Conservation (phyloP, 2,888 invertebrate genomes). For the Euspilapteryx auroguttella region DNA sequence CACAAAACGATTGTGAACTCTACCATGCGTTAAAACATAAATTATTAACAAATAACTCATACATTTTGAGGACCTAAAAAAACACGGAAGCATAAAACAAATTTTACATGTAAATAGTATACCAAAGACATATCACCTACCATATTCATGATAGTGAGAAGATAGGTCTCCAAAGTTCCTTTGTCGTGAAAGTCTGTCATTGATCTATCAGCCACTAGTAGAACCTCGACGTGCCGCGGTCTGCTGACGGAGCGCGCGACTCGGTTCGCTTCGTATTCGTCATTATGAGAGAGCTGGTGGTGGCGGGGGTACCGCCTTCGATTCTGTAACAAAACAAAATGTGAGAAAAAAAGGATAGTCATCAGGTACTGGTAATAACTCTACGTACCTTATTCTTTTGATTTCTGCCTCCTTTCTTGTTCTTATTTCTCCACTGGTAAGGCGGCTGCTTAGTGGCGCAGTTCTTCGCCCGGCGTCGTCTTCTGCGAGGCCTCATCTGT, state of each 20-base stretch:
- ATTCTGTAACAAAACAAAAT: slow-evolving; percentile 18
- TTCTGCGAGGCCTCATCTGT: slow-evolving; percentile 32
- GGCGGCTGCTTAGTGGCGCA: slow-evolving; percentile 51
- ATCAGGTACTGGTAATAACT: too few species aligned
- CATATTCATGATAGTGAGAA: slow-evolving; percentile 93
- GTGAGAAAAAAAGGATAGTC: too few species aligned
- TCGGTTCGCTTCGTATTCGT: slow-evolving; percentile 14
- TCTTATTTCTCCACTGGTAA: slow-evolving; percentile 35
- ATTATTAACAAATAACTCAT: too few species aligned
- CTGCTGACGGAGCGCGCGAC: slow-evolving; percentile 71
- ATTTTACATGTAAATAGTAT: too few species aligned
- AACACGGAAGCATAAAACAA: too few species aligned
- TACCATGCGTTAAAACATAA: neutral
- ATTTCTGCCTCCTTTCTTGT: slow-evolving; percentile 4
- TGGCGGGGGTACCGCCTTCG: slow-evolving; percentile 22
- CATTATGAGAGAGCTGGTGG: slow-evolving; percentile 14
- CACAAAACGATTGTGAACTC: slow-evolving; percentile 4
- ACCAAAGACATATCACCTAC: too few species aligned
- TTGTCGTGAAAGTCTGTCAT: slow-evolving; percentile 87
- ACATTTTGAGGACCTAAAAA: too few species aligned
- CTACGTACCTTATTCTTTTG: too few species aligned
- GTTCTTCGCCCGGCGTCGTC: slow-evolving; percentile 33
- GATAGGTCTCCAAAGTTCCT: slow-evolving; percentile 81
- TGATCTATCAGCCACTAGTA: slow-evolving; percentile 84
- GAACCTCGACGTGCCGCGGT: slow-evolving; percentile 79